Base-by-base conservation (phyloP, 2,797 vertebrate species). In the Ctenopoma kingsleyae region DNA sequence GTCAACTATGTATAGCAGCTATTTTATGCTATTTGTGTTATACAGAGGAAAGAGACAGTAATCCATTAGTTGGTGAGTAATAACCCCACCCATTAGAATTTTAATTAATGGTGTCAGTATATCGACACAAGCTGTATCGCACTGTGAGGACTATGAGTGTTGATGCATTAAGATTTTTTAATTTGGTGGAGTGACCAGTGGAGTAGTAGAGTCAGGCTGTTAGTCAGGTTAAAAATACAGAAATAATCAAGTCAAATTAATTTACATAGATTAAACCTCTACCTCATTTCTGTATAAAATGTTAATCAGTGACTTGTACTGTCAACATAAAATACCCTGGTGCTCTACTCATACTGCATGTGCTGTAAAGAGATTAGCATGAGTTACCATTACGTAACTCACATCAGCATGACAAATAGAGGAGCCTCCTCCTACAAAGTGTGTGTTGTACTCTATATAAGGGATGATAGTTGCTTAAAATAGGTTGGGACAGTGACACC, bases 401-500 rank as follows among this genome's bases (percentile, higher is more conserved):
- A 61, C 66, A 59, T 66, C 68, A 50, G n/a, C 55, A 27, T 71
- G 57, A 74, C 78, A 74, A 60, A 75, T 32, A 57, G 61, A 67
- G 51, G 22, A 35, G 53, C 62, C 74, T 71, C 67, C 57, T 80
- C 74, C 76, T 62, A 74, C 76, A 80, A 72, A 7, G n/a, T 66
- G 19, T 80, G 69, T 68, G 66, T 64, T 59, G 15, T 72, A 38
- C 52, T 55, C 64, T 72, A 53, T 67, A 78, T 72, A 67, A 64
- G 55, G 12, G 40, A 64, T 74, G 48, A 69, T 74, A 68, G 66
- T 72, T 84, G 83, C 84, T 78, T 84, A 83, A 87, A 91, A 91
- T 88, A 89, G 85, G 65, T 62, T 69, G 80, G 86, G 69, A 81
- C 79, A 80, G 71, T 81, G 76, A 86, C 73, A 86, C 69, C 53